Percentiles rank a stretch among this genome's conserved stretches.
These are phyloP conservation scores for Hippocampus kuda DNA, from an alignment of 2,797 vertebrate genomes.

Conservation along the genomic window DNA sequence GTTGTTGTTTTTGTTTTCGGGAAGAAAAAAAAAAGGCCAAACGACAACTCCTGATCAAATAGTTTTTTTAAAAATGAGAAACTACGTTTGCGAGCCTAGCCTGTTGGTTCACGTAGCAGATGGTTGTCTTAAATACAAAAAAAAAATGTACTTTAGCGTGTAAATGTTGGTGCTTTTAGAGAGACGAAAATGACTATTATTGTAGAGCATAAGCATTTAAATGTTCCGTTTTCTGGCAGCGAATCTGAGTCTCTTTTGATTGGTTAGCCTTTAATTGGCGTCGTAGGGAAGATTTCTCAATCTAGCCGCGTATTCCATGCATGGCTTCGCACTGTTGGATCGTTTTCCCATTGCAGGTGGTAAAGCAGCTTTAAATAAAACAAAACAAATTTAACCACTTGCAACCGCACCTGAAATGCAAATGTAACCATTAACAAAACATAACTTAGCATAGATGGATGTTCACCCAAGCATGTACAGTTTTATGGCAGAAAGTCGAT, in stretches of 20 bases:
- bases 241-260: neutral
- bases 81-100: neutral
- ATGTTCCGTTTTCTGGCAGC: neutral
- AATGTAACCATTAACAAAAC: neutral
- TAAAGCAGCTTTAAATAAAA: slow-evolving; percentile 1
- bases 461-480: neutral
- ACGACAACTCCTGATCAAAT: neutral
- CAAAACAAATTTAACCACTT: neutral
- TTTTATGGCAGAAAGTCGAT: neutral
- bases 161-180: neutral
- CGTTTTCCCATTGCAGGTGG: neutral
- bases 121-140: neutral
- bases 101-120: slow-evolving; percentile 4
- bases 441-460: neutral
- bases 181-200: neutral
- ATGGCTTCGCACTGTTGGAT: slow-evolving; percentile 1
- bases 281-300: neutral
- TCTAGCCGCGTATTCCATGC: neutral
- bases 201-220: neutral
- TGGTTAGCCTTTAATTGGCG: neutral
- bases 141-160: neutral
- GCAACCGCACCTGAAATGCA: neutral
- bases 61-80: too few relatives aligned
- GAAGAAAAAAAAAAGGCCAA: neutral
- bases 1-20: neutral